phyloP scores from a whole-genome alignment of 2,113 vertebrate species.

The Silurus meridionalis region DNA sequence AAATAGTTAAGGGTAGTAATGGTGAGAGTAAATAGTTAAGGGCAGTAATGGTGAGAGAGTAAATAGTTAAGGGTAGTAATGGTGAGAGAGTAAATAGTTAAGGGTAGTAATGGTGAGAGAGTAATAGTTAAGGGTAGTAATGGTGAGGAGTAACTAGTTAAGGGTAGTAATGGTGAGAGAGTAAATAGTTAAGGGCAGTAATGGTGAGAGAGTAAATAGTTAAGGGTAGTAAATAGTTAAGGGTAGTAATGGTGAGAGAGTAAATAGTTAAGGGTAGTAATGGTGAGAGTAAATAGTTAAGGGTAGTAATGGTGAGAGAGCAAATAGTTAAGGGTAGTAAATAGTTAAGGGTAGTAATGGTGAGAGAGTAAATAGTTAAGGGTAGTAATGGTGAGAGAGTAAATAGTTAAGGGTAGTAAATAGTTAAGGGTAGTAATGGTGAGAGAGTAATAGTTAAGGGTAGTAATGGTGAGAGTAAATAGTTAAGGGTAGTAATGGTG shows the following conservation, averaged over 20 bases:
- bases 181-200: background rate
- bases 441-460: background rate
- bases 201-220: background rate
- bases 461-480: no score
- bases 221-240: background rate
- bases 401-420: background rate
- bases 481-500: background rate
- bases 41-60: background rate
- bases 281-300: no score
- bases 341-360: background rate
- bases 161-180: background rate
- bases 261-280: background rate
- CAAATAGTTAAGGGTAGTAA: background rate
- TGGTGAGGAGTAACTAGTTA: background rate
- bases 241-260: background rate
- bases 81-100: no score
- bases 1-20: background rate
- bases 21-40: background rate
- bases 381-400: background rate
- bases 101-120: background rate
- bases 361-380: no score
- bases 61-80: background rate
- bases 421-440: background rate
- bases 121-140: background rate
- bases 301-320: background rate